A percentile compares a stretch with the other conserved stretches of the same genome.
phyloP scores from a whole-genome alignment of 2,888 invertebrate genomes.

The Trissolcus brochymenae region DNA sequence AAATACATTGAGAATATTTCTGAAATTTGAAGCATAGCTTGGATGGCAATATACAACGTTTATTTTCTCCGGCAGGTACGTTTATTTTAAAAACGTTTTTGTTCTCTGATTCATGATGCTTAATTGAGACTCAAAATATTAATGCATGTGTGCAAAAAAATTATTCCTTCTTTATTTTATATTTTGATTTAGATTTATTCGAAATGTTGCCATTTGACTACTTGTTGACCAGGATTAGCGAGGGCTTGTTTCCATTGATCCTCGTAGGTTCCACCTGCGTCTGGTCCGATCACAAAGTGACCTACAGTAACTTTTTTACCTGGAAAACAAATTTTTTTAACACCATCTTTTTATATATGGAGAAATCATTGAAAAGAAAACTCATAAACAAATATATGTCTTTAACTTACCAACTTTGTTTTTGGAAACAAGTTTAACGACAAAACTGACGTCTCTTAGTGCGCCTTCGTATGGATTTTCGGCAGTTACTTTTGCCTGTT shows the following conservation, averaged over 20 bases:
- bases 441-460: constrained; percentile 81
- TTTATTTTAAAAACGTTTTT: too few species aligned
- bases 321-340: constrained; percentile 58
- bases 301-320: constrained; percentile 83
- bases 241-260: constrained; percentile 82
- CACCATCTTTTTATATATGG: not conserved
- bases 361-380: not conserved
- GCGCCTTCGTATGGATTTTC: constrained; percentile 81
- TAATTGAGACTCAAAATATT: not conserved
- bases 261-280: constrained; percentile 77
- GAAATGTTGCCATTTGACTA: constrained; percentile 73
- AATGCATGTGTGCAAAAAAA: not conserved
- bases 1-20: too few species aligned
- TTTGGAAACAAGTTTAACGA: constrained; percentile 82
- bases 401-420: constrained; percentile 78
- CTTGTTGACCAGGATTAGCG: constrained; percentile 71
- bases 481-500: constrained; percentile 81
- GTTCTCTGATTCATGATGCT: too few species aligned
- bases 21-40: too few species aligned
- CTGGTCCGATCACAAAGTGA: constrained; percentile 81
- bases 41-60: too few species aligned
- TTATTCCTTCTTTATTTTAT: not conserved
- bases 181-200: constrained; percentile 60
- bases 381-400: not conserved
- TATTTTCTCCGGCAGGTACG: too few species aligned